A percentile compares a stretch with the other conserved stretches of the same genome.
phyloP scores from a whole-genome alignment of 2,113 vertebrate species.

The Thunnus maccoyii region DNA sequence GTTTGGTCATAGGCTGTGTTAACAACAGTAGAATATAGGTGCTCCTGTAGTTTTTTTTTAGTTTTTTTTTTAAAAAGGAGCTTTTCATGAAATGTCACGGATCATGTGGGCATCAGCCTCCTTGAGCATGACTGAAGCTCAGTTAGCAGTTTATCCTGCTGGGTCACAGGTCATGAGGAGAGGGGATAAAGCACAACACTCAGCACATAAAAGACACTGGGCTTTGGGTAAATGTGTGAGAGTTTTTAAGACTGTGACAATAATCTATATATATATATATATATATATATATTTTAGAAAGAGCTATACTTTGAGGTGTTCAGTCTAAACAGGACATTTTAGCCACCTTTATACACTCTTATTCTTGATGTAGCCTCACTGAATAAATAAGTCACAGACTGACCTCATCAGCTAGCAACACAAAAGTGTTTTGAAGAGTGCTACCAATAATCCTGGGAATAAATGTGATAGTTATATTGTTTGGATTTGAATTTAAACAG shows the following conservation, averaged over 20 bases:
- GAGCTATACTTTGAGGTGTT: constrained; percentile 4
- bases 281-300: constrained; percentile 23
- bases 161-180: constrained; percentile 77
- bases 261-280: constrained; percentile 21
- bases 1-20: not conserved
- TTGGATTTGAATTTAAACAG: not conserved
- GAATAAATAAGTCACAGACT: not conserved
- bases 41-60: not conserved
- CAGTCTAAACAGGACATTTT: not conserved
- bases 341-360: not conserved
- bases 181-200: constrained; percentile 70
- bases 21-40: not conserved
- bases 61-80: no score
- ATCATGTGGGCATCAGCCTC: constrained; percentile 77
- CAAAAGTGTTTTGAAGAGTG: not conserved
- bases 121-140: constrained; percentile 75
- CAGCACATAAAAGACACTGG: constrained; percentile 65
- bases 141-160: constrained; percentile 77
- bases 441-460: not conserved
- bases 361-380: not conserved
- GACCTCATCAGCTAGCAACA: not conserved
- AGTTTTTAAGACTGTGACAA: constrained; percentile 16
- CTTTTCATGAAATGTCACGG: constrained; percentile 63
- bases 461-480: not conserved
- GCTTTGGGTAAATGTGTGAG: constrained; percentile 52